Evolutionary conservation across 64 coral and sea anemone genomes (phyloP).

Genomic region (Stichodactyla mertensii): DNA sequence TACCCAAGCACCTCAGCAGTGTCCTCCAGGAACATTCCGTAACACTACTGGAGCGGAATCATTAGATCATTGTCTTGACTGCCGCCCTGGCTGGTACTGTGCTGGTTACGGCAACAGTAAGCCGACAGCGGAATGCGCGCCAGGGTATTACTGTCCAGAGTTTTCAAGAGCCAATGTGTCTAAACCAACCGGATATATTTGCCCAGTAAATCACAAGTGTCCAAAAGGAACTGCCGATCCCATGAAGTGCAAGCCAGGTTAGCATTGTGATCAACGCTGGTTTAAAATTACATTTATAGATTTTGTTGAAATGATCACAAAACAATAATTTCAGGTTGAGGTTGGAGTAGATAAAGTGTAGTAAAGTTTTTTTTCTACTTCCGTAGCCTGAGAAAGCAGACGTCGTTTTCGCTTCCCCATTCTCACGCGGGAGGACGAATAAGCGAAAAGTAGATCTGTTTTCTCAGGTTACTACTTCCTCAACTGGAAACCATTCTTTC

Average conservation of each 20-base stretch:
- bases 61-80: constrained; percentile 71
- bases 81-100: constrained; percentile 83
- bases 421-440: too few relatives aligned
- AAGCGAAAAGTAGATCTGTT: too few relatives aligned
- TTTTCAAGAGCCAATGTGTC: constrained; percentile 82
- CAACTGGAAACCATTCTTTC: neutral
- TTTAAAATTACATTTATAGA: too few relatives aligned
- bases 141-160: constrained; percentile 77
- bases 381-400: too few relatives aligned
- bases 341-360: too few relatives aligned
- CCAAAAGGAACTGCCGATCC: constrained; percentile 57
- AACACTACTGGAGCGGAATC: constrained; percentile 91
- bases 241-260: constrained; percentile 65
- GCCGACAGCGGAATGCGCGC: constrained; percentile 61
- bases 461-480: too few relatives aligned
- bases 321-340: too few relatives aligned
- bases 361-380: too few relatives aligned
- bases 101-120: constrained; percentile 62
- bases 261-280: neutral
- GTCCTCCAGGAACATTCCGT: constrained; percentile 86
- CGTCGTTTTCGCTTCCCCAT: too few relatives aligned
- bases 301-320: too few relatives aligned
- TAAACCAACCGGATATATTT: constrained; percentile 58
- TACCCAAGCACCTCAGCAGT: constrained; percentile 55
- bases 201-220: constrained; percentile 63